These are phyloP conservation scores for Microtus montanus DNA, from an alignment of 2,113 vertebrate genomes.

Conservation along the genomic window DNA sequence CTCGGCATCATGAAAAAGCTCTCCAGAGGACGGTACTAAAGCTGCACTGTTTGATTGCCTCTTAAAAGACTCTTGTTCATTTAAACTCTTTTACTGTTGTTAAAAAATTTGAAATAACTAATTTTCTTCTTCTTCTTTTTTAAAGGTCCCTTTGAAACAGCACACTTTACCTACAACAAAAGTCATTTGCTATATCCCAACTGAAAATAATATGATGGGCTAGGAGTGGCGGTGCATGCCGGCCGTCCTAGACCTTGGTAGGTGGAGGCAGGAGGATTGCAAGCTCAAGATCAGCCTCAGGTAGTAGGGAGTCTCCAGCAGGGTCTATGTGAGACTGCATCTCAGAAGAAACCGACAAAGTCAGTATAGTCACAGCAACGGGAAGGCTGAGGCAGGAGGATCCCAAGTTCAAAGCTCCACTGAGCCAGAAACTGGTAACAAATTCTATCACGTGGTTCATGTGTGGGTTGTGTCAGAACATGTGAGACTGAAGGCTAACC, in stretches of 20 bases:
- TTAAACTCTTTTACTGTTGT: constrained; percentile 80
- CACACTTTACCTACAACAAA: background rate
- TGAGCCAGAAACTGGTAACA: background rate
- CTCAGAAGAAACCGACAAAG: background rate
- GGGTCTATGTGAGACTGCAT: background rate
- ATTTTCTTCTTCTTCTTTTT: constrained; percentile 6
- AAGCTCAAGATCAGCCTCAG: background rate
- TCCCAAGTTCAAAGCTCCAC: background rate
- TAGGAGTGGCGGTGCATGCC: too few species aligned
- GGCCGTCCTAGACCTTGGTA: too few species aligned
- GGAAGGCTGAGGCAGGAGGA: background rate
- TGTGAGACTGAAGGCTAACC: background rate
- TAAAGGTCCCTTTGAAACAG: constrained; percentile 3
- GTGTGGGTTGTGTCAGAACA: background rate
- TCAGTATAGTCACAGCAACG: background rate
- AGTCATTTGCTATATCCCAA: background rate
- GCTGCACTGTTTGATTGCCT: constrained; percentile 80
- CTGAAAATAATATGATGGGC: background rate
- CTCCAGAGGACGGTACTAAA: constrained; percentile 83
- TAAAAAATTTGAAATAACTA: constrained; percentile 78
- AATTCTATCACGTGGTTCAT: background rate
- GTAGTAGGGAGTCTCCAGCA: too few species aligned
- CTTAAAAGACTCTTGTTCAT: constrained; percentile 80
- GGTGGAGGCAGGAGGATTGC: background rate
- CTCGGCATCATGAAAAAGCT: constrained; percentile 82